Conservation (phyloP, 1,140 invertebrate genomes). For the Drosophila micromelanica region DNA sequence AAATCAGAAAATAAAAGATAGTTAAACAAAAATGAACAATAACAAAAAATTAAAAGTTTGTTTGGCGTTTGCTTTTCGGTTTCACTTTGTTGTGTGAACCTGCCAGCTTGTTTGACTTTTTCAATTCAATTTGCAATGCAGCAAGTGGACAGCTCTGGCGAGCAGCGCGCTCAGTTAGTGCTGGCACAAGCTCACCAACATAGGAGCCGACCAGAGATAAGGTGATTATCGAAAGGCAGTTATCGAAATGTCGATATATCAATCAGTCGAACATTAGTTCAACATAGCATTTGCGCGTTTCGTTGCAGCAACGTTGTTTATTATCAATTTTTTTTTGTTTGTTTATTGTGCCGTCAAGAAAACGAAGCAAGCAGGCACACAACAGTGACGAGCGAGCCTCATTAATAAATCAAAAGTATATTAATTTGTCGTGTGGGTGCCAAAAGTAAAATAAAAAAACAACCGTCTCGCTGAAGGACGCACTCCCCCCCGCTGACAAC, state of each 20-base stretch:
- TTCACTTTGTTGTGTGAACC: neutral
- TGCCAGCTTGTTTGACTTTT: conserved; percentile 24
- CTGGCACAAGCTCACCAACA: neutral
- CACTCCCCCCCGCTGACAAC: conserved; percentile 1
- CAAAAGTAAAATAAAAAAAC: neutral
- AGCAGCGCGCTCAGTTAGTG: conserved; percentile 16
- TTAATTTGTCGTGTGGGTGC: neutral
- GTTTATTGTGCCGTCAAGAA: conserved; percentile 32
- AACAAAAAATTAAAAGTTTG: conserved; percentile 8
- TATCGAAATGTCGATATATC: conserved; percentile 7
- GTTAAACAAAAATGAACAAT: neutral
- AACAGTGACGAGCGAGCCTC: conserved; percentile 9
- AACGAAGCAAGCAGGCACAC: conserved; percentile 12
- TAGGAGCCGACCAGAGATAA: neutral
- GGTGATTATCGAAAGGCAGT: neutral
- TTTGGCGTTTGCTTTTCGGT: conserved; percentile 13
- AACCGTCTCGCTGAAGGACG: conserved; percentile 15
- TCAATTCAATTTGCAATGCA: conserved; percentile 27
- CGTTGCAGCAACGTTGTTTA: conserved; percentile 35
- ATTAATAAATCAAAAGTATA: conserved; percentile 32
- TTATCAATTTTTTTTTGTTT: conserved; percentile 50
- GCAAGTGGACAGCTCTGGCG: conserved; percentile 20
- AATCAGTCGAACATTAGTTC: neutral
- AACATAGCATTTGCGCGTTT: conserved; percentile 41
- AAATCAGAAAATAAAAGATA: neutral